Evolutionary conservation across 2,888 invertebrate species (phyloP), one percentile per base, ranked within the genome.

Genomic region (Gnatocerus cornutus): DNA sequence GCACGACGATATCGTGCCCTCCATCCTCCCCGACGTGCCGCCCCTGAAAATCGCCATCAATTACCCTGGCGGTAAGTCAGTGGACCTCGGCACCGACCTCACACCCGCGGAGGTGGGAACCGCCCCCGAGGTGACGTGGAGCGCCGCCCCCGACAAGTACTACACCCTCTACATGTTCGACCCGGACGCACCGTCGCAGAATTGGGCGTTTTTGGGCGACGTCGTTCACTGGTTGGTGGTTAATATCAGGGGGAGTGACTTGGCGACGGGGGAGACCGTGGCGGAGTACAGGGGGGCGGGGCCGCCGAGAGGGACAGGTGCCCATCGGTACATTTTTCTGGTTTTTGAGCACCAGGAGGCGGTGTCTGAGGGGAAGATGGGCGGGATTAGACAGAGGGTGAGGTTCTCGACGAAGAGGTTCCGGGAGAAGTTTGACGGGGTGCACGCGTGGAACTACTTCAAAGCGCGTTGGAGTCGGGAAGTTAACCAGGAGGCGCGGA

Each of bases 161-260:
- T 95, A 95, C 81, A 90, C 92, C 0, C 76, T 88, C 41, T 85
- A 85, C n/a, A 85, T 88, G 86, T 82, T 87, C 27, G 63, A 63
- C 21, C 63, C 52, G 6, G 63, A 63, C 13, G 63, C 63, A 3
- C 63, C 63, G 5, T 69, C 69, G 43, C 69, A 70, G 52, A 53
- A 39, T 12, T 69, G 41, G 2, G 72, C 72, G 6, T 68, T 58
- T 16, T 68, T 68, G 13, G 48, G 91, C 13, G 92, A 93, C 84
- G 91, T 91, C 88, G 90, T 91, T 75, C 93, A 94, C 81, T 94
- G 93, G 93, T 84, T 93, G 3, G 88, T 93, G 10, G 91, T 89
- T 14, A 94, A 94, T 79, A 91, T 94, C 77, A 88, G 89, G n/a
- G 91, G 90, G 13, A 85, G 84, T 66, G 87, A 91, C 73, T 77